These are phyloP conservation scores for Cryptocephalus moraei DNA, from an alignment of 2,888 invertebrate species.

Conservation along the genomic window DNA sequence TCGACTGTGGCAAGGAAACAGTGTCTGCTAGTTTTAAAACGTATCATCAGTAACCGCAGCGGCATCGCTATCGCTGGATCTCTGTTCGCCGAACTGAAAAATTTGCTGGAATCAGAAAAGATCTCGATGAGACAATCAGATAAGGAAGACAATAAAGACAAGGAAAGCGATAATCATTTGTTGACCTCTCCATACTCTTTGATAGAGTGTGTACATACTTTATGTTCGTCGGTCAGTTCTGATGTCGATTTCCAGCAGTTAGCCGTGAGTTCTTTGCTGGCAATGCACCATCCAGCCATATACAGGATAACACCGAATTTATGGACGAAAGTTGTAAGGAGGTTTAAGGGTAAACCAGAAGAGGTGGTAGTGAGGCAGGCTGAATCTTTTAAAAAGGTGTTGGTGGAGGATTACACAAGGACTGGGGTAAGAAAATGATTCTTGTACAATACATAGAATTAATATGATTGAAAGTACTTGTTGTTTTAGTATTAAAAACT, in stretches of 20 bases:
- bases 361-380: conserved; percentile 50
- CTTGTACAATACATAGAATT: too few relatives aligned
- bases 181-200: conserved; percentile 28
- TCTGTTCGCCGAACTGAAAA: conserved; percentile 56
- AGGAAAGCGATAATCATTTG: conserved; percentile 47
- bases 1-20: conserved; percentile 51
- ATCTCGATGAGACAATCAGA: conserved; percentile 28
- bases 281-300: conserved; percentile 67
- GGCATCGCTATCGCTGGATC: conserved; percentile 52
- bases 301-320: conserved; percentile 46
- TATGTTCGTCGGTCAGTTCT: conserved; percentile 35
- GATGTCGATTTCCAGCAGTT: conserved; percentile 43
- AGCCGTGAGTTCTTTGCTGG: conserved; percentile 56
- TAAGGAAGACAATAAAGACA: conserved; percentile 31
- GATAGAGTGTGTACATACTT: conserved; percentile 34
- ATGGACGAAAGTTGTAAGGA: conserved; percentile 57
- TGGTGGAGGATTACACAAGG: conserved; percentile 45
- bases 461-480: too few relatives aligned
- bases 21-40: conserved; percentile 50
- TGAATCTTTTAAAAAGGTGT: conserved; percentile 47
- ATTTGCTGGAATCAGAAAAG: conserved; percentile 55
- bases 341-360: conserved; percentile 47
- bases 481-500: too few relatives aligned
- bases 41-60: conserved; percentile 45
- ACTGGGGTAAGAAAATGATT: conserved; percentile 21